These are phyloP conservation scores for Ecliptopera silaceata DNA, from an alignment of 2,888 invertebrate species.

Conservation along the genomic window DNA sequence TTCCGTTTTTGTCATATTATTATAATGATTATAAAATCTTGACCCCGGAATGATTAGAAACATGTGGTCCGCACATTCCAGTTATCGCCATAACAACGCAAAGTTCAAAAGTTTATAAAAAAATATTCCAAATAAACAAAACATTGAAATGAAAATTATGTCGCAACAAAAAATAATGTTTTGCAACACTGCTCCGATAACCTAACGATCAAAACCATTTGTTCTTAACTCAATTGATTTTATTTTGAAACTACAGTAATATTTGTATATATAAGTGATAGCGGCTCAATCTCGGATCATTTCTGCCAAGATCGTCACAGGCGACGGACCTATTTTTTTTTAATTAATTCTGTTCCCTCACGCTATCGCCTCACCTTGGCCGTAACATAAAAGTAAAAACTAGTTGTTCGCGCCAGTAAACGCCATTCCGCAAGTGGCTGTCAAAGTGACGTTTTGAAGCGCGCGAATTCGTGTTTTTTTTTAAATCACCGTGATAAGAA, in stretches of 20 bases:
- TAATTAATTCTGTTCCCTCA: constrained; percentile 42
- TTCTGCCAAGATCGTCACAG: constrained; percentile 38
- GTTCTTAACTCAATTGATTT: constrained; percentile 18
- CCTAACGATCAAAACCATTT: constrained; percentile 19
- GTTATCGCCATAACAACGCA: too few species aligned
- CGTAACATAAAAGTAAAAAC: constrained; percentile 46
- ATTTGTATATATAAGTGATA: constrained; percentile 48
- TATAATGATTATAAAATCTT: too few species aligned
- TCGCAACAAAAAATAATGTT: constrained; percentile 31
- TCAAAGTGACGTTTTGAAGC: constrained; percentile 75
- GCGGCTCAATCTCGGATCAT: constrained; percentile 34
- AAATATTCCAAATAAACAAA: constrained; percentile 10
- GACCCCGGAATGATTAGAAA: too few species aligned
- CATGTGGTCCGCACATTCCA: too few species aligned
- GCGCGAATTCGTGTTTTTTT: constrained; percentile 56
- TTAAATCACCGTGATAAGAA: constrained; percentile 46
- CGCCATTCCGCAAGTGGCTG: constrained; percentile 55
- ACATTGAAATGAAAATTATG: constrained; percentile 25
- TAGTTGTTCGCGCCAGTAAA: constrained; percentile 56
- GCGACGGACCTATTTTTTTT: constrained; percentile 40
- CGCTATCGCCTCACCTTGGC: constrained; percentile 72
- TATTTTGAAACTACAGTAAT: constrained; percentile 20
- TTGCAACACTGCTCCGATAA: constrained; percentile 19
- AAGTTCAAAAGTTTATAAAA: constrained; percentile 26
- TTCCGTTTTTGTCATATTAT: too few species aligned